Evolutionary conservation across 2,113 vertebrate species (phyloP).

Genomic region (Rutilus rutilus): DNA sequence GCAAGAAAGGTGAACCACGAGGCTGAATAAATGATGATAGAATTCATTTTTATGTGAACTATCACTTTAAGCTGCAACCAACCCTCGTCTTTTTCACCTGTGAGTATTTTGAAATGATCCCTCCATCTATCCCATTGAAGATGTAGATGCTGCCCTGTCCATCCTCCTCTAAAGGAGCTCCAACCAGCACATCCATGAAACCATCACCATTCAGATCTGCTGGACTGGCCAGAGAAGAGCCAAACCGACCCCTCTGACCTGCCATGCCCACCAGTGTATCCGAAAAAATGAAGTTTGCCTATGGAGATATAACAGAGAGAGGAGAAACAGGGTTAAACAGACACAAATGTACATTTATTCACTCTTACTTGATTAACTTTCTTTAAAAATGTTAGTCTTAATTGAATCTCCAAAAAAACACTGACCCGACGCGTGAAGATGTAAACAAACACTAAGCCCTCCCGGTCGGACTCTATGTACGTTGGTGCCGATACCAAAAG

Average conservation of each 20-base stretch:
- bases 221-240: conserved; percentile 70
- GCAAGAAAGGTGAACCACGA: too few relatives aligned
- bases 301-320: not conserved
- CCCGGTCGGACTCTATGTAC: conserved; percentile 68
- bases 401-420: not conserved
- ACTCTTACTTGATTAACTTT: too few relatives aligned
- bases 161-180: conserved; percentile 75
- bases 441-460: conserved; percentile 81
- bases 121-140: conserved; percentile 61
- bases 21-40: too few relatives aligned
- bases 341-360: not conserved
- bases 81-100: conserved; percentile 63
- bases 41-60: too few relatives aligned
- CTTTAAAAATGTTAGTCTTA: too few relatives aligned
- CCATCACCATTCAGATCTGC: conserved; percentile 71
- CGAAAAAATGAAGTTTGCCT: not conserved
- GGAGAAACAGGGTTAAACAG: too few relatives aligned
- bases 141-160: conserved; percentile 76
- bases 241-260: conserved; percentile 68
- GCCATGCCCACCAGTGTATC: conserved; percentile 59
- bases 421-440: conserved; percentile 59
- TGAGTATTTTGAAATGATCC: conserved; percentile 52
- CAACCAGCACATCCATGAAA: conserved; percentile 70
- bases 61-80: too few relatives aligned
- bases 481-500: conserved; percentile 81